These are phyloP conservation scores for Galemys pyrenaicus DNA, from an alignment of 2,113 vertebrate genomes.

Conservation along the genomic window DNA sequence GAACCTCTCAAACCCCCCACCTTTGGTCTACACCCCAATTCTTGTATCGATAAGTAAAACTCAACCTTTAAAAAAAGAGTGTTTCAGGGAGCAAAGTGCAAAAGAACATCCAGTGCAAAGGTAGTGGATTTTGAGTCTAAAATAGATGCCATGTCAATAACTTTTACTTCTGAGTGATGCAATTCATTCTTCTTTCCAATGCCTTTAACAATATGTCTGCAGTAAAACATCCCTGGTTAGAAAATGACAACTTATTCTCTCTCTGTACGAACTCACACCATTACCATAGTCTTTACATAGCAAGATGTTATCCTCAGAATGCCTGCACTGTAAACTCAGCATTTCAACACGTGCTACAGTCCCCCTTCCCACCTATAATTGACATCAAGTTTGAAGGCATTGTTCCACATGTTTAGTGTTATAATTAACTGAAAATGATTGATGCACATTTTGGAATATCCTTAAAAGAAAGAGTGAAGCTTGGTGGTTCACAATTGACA, in stretches of 20 bases:
- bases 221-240: background rate
- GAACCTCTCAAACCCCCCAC: no score
- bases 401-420: constrained; percentile 9
- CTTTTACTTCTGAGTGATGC: background rate
- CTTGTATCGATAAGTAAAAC: no score
- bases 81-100: background rate
- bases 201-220: background rate
- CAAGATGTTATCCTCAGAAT: background rate
- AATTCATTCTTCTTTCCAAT: background rate
- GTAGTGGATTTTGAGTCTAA: background rate
- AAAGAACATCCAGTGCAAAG: background rate
- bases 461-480: background rate
- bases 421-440: constrained; percentile 53
- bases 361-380: background rate
- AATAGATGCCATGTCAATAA: background rate
- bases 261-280: background rate
- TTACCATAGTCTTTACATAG: background rate
- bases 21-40: no score
- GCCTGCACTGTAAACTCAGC: background rate
- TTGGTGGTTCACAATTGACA: background rate
- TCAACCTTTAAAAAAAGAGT: background rate
- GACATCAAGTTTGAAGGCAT: background rate
- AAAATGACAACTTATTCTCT: background rate
- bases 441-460: constrained; percentile 22
- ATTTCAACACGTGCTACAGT: background rate